Percentiles rank a stretch among this genome's conserved stretches.
Conservation (phyloP, 1,140 invertebrate genomes). For the Drosophila murphyi region DNA sequence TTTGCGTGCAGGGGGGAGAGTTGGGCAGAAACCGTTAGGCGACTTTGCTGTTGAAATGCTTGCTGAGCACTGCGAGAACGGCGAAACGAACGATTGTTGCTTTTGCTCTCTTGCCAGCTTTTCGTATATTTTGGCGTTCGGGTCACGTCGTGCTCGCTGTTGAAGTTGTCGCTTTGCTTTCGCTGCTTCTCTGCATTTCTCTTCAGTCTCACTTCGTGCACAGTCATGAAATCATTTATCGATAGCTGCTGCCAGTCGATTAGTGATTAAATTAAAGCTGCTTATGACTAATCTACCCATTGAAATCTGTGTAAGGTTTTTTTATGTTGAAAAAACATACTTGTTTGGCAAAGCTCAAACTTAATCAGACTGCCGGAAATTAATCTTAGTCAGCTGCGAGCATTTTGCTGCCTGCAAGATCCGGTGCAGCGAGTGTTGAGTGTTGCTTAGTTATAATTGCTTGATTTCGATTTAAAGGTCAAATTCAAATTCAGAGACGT, state of each 20-base stretch:
- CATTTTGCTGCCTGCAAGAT: background rate
- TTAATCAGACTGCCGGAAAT: slow-evolving; percentile 27
- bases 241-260: background rate
- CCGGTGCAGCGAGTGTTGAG: slow-evolving; percentile 2
- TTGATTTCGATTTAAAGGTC: no score
- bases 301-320: background rate
- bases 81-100: slow-evolving; percentile 10
- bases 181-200: background rate
- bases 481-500: no score
- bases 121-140: slow-evolving; percentile 3
- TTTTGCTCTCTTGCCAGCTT: slow-evolving; percentile 16
- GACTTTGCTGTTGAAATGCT: slow-evolving; percentile 27
- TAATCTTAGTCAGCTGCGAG: background rate
- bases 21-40: slow-evolving; percentile 16
- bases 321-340: background rate
- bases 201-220: no score
- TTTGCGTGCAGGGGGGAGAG: background rate
- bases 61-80: slow-evolving; percentile 24
- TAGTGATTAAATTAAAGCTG: background rate
- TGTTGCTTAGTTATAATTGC: no score
- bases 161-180: slow-evolving; percentile 21
- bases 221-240: background rate
- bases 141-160: slow-evolving; percentile 6
- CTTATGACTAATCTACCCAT: background rate
- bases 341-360: slow-evolving; percentile 1